Percentiles rank a stretch among this genome's conserved stretches.
phyloP scores from a whole-genome alignment of 2,113 vertebrate genomes.

The Anser brachyrhynchus region DNA sequence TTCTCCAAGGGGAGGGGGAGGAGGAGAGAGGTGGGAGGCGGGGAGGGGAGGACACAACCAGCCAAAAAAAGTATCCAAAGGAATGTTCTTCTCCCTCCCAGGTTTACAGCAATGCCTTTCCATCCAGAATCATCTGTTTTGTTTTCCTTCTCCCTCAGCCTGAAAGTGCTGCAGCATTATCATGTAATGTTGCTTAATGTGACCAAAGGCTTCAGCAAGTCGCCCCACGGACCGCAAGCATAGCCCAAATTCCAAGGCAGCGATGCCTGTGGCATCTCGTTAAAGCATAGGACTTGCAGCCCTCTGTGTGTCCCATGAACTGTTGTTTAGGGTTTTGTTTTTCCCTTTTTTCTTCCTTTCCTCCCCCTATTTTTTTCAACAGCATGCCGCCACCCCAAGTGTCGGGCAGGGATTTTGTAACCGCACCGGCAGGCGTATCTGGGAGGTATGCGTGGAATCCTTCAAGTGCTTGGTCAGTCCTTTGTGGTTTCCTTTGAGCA shows the following conservation, averaged over 20 bases:
- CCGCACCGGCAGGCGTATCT: neutral
- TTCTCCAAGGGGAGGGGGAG: conserved; percentile 13
- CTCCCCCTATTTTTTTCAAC: neutral
- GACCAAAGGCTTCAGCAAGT: conserved; percentile 14
- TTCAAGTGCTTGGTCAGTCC: conserved; percentile 28
- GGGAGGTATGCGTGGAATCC: conserved; percentile 58
- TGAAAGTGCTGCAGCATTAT: conserved; percentile 54
- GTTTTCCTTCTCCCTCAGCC: conserved; percentile 62
- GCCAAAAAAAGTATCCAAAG: conserved; percentile 54
- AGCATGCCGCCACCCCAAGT: neutral
- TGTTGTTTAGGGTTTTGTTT: neutral
- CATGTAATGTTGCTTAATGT: conserved; percentile 59
- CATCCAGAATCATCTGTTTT: conserved; percentile 68
- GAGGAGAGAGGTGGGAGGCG: conserved; percentile 37
- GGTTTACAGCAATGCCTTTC: conserved; percentile 67
- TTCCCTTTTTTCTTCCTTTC: neutral
- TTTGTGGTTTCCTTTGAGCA: conserved; percentile 61
- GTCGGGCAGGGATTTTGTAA: conserved; percentile 55
- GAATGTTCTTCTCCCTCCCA: conserved; percentile 66
- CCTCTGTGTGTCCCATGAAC: conserved; percentile 18
- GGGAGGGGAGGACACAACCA: conserved; percentile 2
- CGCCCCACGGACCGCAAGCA: conserved; percentile 1
- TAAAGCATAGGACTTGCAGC: conserved; percentile 30
- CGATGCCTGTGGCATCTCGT: neutral
- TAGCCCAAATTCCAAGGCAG: conserved; percentile 50